Base-by-base conservation (phyloP, 2,797 vertebrate species). In the Sciurus vulgaris region DNA sequence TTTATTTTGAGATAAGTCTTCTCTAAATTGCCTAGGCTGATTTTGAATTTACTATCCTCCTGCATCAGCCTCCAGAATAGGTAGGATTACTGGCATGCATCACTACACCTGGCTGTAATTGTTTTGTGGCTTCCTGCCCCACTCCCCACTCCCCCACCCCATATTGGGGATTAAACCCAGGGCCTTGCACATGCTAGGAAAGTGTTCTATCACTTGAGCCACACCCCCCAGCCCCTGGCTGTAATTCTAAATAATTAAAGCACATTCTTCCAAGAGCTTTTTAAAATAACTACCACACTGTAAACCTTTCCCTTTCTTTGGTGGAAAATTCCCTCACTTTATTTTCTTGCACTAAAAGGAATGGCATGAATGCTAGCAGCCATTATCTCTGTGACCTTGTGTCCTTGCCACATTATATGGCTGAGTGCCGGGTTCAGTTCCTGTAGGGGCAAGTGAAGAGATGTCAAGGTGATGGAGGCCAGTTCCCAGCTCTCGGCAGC, bases 161-260 rank as follows among this genome's bases (percentile, higher is more conserved):
- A 61, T 26, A 61, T 3, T 61, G 24, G 24, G 59, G 59, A 61
- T 61, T 61, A 61, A 61, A 61, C 59, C 59, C 59, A 26, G 24
- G 59, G 59, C 59, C 59, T 61, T 61, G 59, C 9, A 61, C 59
- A 61, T 61, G 24, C 59, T 61, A 61, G 59, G 22, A 24, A 61
- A 61, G 59, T 61, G 59, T 22, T 26, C 22, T 61, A 26, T 22
- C 59, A 61, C 59, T 24, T 61, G 59, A 61, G 59, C 59, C 11
- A 61, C 9, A 61, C 59, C 9, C 51, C 56, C 24, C 24, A 61
- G 24, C 59, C 59, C 33, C 33, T 67, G 33, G 33, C 65, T 72
- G 13, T 93, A 88, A 92, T 74, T 94, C 28, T 88, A 65, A 79
- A 88, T 87, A 95, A 95, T 35, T 77, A 69, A 89, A 92, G 67